Evolutionary conservation across 2,888 invertebrate species (phyloP), one percentile per base, ranked within the genome.

Genomic region (Selenia dentaria): DNA sequence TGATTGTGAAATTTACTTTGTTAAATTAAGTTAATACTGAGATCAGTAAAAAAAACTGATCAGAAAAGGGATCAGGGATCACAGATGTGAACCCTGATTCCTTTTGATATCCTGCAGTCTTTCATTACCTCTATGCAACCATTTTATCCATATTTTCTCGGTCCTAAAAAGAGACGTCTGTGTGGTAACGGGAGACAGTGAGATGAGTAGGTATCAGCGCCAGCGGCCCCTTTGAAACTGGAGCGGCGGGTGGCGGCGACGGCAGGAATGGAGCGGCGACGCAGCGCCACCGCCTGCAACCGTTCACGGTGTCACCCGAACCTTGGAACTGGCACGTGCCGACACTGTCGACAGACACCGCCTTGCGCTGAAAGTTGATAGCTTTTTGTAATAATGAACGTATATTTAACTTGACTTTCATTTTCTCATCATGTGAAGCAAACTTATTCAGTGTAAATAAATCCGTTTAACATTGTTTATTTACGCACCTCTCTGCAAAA

Each of bases 221-320:
- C 25, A 11, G 46, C 46, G 46, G 39, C 16, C 31, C 46, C 35
- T 46, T 46, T 38, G 64, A 49, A 59, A 67, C 57, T 44, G 18
- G 58, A 55, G 41, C 35, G 27, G 27, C 16, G 18, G 16, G 16
- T 45, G 61, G 25, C 25, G 25, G 10, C 4, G 10, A 10, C 25
- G 57, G 60, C 50, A 10, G 59, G 64, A 62, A 59, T 68, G 70
- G 62, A 67, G 68, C 51, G 18, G 6, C 20, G 34, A 42, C 57
- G 59, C 46, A 3, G 6, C 25, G 10, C 25, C 25, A 26, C 39
- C 52, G 57, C 55, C 60, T 58, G 64, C 54, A 57, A 53, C 52
- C 37, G 51, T 45, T 59, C 59, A 54, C 8, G 28, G 28, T 47
- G 59, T 45, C 59, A 59, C 40, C 35, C 43, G 54, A 51, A 28